Base-by-base conservation (phyloP, 1,140 invertebrate species). In the Pentalonia nigronervosa region DNA sequence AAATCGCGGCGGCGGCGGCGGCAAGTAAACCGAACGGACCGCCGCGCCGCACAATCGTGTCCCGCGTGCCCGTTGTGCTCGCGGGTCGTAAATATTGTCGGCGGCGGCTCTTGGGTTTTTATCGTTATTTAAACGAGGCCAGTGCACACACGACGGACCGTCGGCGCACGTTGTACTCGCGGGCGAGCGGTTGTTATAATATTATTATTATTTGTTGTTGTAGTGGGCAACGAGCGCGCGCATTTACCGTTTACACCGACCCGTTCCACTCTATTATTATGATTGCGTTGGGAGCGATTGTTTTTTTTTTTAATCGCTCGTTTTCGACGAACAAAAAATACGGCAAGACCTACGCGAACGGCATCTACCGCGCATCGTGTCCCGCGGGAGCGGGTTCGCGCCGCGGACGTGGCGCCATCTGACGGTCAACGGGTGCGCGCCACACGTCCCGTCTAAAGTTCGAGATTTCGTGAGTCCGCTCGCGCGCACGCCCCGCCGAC, bases 61-160 rank as follows among this genome's bases (percentile, higher is more conserved):
- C 36, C 47, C 48, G 34, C 87, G 21, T 53, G 87, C 53, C 87
- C 87, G 48, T 23, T 23, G 84, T 34, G 53, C 47, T 34, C 21
- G 34, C 45, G 34, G 86, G 47, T 90, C 88, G 88, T 60, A 60
- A 90, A 90, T 88, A 88, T 90, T 45, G 88, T 90, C 56, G 25
- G 14, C 34, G 48, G 87, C 87, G 89, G 53, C n/a, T 67, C 34
- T n/a, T 67, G 56, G 56, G 89, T 45, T 90, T 48, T 67, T 45
- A 34, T 67, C 53, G 89, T 90, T 90, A 89, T 89, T 89, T 56
- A 89, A 89, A 89, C 25, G 89, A 90, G 89, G 89, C 53, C 89
- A 45, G n/a, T 41, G 89, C 89, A 41, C 53, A 90, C 88, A 89
- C 88, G 48, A 56, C 88, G 34, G 48, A 53, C 34, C n/a, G 87